These are phyloP conservation scores for Empis livida DNA, from an alignment of 2,888 invertebrate genomes.

Conservation along the genomic window DNA sequence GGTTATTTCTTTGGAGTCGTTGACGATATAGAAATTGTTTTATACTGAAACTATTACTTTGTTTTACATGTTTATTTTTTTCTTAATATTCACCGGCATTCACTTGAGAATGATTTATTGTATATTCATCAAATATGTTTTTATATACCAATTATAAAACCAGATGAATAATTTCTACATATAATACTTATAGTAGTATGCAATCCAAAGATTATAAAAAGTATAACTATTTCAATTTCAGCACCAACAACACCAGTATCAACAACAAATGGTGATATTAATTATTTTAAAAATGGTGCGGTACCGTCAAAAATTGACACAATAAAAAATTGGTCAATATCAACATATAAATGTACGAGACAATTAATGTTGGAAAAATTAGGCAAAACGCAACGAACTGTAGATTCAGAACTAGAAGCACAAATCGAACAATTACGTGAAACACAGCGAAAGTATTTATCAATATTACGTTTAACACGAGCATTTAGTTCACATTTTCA, in stretches of 20 bases:
- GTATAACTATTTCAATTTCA: neutral
- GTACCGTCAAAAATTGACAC: slow-evolving; percentile 74
- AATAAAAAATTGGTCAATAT: slow-evolving; percentile 93
- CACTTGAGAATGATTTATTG: too few relatives aligned
- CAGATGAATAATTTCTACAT: too few relatives aligned
- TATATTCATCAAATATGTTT: too few relatives aligned
- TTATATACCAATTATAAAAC: too few relatives aligned
- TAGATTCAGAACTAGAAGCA: slow-evolving; percentile 85
- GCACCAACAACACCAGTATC: slow-evolving; percentile 21
- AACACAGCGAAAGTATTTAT: slow-evolving; percentile 84
- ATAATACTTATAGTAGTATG: too few relatives aligned
- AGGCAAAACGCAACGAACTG: slow-evolving; percentile 83
- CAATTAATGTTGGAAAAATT: slow-evolving; percentile 93
- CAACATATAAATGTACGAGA: slow-evolving; percentile 95
- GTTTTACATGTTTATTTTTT: too few relatives aligned
- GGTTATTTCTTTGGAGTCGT: too few relatives aligned
- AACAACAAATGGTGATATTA: slow-evolving; percentile 49
- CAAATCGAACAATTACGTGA: slow-evolving; percentile 88
- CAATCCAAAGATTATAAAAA: too few relatives aligned
- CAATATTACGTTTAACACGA: slow-evolving; percentile 72
- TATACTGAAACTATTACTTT: too few relatives aligned
- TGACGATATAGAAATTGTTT: slow-evolving; percentile 8
- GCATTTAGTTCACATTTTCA: slow-evolving; percentile 80
- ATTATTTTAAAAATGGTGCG: slow-evolving; percentile 39
- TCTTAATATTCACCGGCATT: too few relatives aligned